Conservation (phyloP, 2,797 vertebrate genomes). For the Crocodylus rhombifer region DNA sequence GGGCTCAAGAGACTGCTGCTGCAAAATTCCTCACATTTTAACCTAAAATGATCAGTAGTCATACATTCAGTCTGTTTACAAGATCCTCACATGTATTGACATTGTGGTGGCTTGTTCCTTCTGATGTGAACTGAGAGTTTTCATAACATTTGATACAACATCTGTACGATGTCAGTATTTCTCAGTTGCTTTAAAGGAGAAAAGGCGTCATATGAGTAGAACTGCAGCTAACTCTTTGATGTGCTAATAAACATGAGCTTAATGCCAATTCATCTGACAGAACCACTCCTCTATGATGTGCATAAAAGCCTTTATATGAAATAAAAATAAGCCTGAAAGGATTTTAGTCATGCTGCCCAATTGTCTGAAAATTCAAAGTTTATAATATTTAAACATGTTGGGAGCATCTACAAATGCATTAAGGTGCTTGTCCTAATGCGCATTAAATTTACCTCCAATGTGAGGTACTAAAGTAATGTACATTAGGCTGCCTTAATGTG, state of each 20-base stretch:
- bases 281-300: neutral
- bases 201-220: neutral
- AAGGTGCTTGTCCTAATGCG: too few species aligned
- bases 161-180: neutral
- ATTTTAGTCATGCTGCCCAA: neutral
- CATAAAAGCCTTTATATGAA: neutral
- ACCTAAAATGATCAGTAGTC: neutral
- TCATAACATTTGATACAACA: neutral
- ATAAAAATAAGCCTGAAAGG: neutral
- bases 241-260: neutral
- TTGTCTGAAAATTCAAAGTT: neutral
- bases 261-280: neutral
- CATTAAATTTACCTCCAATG: too few species aligned
- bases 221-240: neutral
- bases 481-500: too few species aligned
- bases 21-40: constrained; percentile 31
- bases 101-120: neutral
- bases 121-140: constrained; percentile 34
- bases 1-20: neutral
- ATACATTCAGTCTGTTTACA: neutral
- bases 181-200: neutral
- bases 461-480: too few species aligned
- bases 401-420: too few species aligned
- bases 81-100: constrained; percentile 3
- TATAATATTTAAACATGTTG: neutral